phyloP scores from a whole-genome alignment of 2,888 invertebrate species.

The Macaria notata region DNA sequence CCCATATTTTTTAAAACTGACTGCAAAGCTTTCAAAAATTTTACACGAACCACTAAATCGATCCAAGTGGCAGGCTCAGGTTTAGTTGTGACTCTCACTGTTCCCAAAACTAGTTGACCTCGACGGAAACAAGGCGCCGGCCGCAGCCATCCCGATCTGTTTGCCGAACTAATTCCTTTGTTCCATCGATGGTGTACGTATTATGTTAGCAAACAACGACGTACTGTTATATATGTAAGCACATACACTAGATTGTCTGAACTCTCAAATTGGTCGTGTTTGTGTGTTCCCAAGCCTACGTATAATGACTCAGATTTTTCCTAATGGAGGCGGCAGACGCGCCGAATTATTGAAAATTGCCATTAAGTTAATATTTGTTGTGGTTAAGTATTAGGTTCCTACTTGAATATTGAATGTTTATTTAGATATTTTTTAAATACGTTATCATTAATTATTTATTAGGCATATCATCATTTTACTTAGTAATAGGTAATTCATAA shows the following conservation, averaged over 20 bases:
- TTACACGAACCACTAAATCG: no score
- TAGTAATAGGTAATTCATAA: no score
- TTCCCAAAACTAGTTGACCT: conserved; percentile 25
- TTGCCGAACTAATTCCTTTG: conserved; percentile 33
- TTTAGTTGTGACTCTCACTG: neutral
- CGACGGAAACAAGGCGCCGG: conserved; percentile 24
- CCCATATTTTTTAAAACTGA: no score
- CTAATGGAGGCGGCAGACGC: no score
- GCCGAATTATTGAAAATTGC: no score
- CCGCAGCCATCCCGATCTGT: conserved; percentile 26
- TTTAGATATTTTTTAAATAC: no score
- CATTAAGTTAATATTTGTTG: no score
- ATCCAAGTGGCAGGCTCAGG: neutral
- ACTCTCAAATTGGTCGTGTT: conserved; percentile 6
- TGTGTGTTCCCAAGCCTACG: conserved; percentile 1
- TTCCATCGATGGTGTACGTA: conserved; percentile 19
- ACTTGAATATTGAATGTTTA: no score
- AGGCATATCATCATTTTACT: no score
- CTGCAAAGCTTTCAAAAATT: no score
- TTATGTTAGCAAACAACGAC: conserved; percentile 23
- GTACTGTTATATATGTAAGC: neutral
- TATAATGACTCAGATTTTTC: conserved; percentile 1
- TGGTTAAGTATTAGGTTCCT: no score
- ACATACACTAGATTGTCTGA: conserved; percentile 5
- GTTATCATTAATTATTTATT: no score